Percentiles rank a stretch among this genome's conserved stretches.
Conservation (phyloP, 2,113 vertebrate genomes). For the Galemys pyrenaicus region DNA sequence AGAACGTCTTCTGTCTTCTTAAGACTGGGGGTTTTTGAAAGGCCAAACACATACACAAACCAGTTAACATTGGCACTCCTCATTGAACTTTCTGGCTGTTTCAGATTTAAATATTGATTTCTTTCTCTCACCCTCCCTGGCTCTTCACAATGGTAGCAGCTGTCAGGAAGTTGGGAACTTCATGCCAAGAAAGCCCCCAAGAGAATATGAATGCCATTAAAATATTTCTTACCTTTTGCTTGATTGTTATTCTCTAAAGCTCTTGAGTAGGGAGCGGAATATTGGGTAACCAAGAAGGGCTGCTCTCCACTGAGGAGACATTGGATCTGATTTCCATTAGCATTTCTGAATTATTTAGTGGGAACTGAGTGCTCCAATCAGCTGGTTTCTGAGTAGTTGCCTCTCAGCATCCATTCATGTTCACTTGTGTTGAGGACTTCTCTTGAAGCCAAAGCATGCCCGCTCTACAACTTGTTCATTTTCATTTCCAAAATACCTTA, state of each 20-base stretch:
- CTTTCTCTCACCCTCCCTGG: slow-evolving; percentile 2
- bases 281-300: slow-evolving; percentile 63
- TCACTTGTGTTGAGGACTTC: neutral
- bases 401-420: slow-evolving; percentile 63
- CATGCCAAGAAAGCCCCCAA: slow-evolving; percentile 73
- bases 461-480: neutral
- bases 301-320: neutral
- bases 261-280: slow-evolving; percentile 71
- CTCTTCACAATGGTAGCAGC: slow-evolving; percentile 58
- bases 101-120: slow-evolving; percentile 81
- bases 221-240: slow-evolving; percentile 81
- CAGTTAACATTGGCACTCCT: slow-evolving; percentile 50
- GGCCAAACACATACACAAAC: slow-evolving; percentile 57
- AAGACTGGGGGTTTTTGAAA: slow-evolving; percentile 66
- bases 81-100: slow-evolving; percentile 70
- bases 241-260: slow-evolving; percentile 64
- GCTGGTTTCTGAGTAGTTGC: slow-evolving; percentile 53
- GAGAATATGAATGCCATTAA: slow-evolving; percentile 68
- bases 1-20: slow-evolving; percentile 42
- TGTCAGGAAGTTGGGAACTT: slow-evolving; percentile 66
- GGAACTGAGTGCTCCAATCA: slow-evolving; percentile 72
- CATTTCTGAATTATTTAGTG: slow-evolving; percentile 87
- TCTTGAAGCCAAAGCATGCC: neutral
- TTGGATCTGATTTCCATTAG: slow-evolving; percentile 85
- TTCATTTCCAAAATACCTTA: neutral